Base-by-base conservation (phyloP, 2,113 vertebrate genomes). In the Poecile atricapillus region DNA sequence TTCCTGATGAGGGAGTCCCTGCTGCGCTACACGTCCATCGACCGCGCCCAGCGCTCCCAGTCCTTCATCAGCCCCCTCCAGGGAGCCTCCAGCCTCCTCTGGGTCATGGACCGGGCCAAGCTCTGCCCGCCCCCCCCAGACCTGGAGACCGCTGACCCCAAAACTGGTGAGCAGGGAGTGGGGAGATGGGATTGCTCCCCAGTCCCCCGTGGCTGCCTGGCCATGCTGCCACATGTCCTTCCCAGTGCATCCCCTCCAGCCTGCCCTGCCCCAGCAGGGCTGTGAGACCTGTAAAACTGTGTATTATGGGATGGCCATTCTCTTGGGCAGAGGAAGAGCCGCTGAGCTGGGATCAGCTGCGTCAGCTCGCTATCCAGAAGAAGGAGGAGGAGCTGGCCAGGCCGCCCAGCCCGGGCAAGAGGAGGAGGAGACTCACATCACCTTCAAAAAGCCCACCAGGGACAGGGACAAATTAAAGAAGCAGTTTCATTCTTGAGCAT, bases 1-100 rank as follows among this genome's bases (percentile, higher is more conserved):
- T 84, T 98, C 15, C 85, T 98, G 89, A 27, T 97, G 87, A n/a
- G 62, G 31, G 97, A 98, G 30, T 92, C 96, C 7, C 4, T 94
- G 55, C 69, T 33, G 73, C 84, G 90, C 56, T 47, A 97, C 33
- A 50, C n/a, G 0, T 55, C 87, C 12, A 1, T 83, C 1, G 71
- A 90, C 7, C 79, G 79, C 7, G 1, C 31, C 12, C 55, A 49
- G 41, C 87, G 79, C 25, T 62, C 87, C 24, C 70, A 83, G 49
- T 5, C 31, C 73, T 94, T 64, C 2, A 2, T 35, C 89, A 98
- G 89, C 90, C 97, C 97, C 1, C 86, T 98, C 37, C 85, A 96
- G 88, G 95, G 23, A 0, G 21, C 89, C 52, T 59, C 89, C 0
- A 5, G 0, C 2, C 50, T 97, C 15, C 76, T 96, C 16, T 89